Evolutionary conservation across 2,113 vertebrate species (phyloP), one percentile per base, ranked within the genome.

Genomic region (Tor tambroides): DNA sequence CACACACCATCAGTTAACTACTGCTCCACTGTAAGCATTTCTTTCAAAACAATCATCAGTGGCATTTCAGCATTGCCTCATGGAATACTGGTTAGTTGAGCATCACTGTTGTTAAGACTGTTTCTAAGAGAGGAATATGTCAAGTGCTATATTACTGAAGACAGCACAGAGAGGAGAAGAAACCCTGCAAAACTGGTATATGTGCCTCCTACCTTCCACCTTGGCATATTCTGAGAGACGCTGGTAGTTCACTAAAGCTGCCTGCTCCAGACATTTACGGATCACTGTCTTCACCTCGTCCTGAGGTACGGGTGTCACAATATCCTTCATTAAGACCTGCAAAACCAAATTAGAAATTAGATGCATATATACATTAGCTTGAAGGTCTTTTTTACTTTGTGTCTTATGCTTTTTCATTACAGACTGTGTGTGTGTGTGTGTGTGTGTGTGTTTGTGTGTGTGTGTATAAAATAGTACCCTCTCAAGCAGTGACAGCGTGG

Each of bases 281-380:
- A 99, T 99, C 88, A 99, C 97, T 74, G 95, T 91, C 95, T 99
- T 99, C 87, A 99, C 98, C 87, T 99, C 98, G 63, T 99, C 98
- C 95, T 99, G 98, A 89, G 97, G 97, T 87, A 97, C 97, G 0
- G 97, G 96, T 83, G 97, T 99, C 88, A 98, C 97, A 79, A 99
- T 98, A 91, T 99, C 98, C 93, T 98, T 99, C 98, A 99, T 99
- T 92, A 99, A 95, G 92, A 99, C 98, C 98, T 99, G 32, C 84
- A 17, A 82, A 28, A 51, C 9, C 69, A 21, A 5, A 63, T 8
- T 30, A 32, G 9, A 43, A 56, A 17, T 51, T 10, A 43, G 41
- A 43, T 43, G 41, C 41, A 43, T 10, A 43, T 43, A 10, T 43
- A 43, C 9, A 0, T 43, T 43, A 43, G 9, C 9, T 11, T 43